Percentiles rank a stretch among this genome's conserved stretches.
Conservation (phyloP, 2,797 vertebrate species). For the Enoplosus armatus region DNA sequence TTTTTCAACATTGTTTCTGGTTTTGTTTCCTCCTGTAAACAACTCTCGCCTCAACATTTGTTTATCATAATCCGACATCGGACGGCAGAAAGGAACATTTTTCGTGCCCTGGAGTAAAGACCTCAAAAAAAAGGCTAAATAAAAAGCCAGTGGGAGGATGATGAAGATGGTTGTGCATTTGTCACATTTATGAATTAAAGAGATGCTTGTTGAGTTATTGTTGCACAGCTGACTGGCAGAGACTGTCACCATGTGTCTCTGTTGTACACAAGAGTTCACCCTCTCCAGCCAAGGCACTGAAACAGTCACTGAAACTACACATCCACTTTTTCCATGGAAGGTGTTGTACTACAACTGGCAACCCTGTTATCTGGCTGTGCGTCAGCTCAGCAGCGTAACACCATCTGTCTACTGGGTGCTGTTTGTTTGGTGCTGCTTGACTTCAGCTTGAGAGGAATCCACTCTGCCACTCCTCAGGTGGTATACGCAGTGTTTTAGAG, state of each 20-base stretch:
- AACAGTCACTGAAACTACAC: slow-evolving; percentile 12
- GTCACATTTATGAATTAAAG: slow-evolving; percentile 66
- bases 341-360: slow-evolving; percentile 71
- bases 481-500: slow-evolving; percentile 61
- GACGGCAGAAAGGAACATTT: slow-evolving; percentile 34
- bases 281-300: slow-evolving; percentile 35
- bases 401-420: slow-evolving; percentile 80
- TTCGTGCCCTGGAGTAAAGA: slow-evolving; percentile 62
- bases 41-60: slow-evolving; percentile 63
- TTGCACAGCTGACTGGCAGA: slow-evolving; percentile 59
- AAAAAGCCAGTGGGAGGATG: slow-evolving; percentile 59
- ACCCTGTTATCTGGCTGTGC: slow-evolving; percentile 59
- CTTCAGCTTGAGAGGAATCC: slow-evolving; percentile 77
- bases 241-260: slow-evolving; percentile 68
- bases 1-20: slow-evolving; percentile 75
- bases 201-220: slow-evolving; percentile 54
- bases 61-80: slow-evolving; percentile 65
- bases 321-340: slow-evolving; percentile 20
- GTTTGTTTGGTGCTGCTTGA: slow-evolving; percentile 77
- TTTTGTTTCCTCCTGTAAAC: slow-evolving; percentile 76
- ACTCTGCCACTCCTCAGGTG: slow-evolving; percentile 72
- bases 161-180: slow-evolving; percentile 57
- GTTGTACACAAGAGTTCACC: slow-evolving; percentile 27
- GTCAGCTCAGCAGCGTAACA: slow-evolving; percentile 67
- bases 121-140: slow-evolving; percentile 51